A percentile compares a stretch with the other conserved stretches of the same genome.
phyloP scores from a whole-genome alignment of 2,888 invertebrate species.

The Chloroclysta siterata region DNA sequence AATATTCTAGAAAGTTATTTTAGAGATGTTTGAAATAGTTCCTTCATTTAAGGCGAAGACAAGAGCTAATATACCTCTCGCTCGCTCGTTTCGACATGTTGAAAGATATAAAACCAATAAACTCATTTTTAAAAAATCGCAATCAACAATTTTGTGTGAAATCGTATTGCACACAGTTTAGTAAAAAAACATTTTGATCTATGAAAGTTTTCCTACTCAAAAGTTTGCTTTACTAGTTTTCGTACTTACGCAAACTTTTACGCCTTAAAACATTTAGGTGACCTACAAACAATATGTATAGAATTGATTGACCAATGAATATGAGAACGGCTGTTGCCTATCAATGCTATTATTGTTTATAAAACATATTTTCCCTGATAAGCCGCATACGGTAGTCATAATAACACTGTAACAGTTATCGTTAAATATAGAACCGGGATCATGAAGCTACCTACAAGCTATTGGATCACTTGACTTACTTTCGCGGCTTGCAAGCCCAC shows the following conservation, averaged over 20 bases:
- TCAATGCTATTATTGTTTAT: slow-evolving; percentile 44
- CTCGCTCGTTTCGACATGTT: too few relatives aligned
- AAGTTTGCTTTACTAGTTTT: too few relatives aligned
- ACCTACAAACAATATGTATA: background rate
- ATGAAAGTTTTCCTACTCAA: too few relatives aligned
- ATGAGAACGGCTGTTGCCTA: slow-evolving; percentile 5
- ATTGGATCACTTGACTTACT: slow-evolving; percentile 64
- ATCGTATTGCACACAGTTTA: too few relatives aligned
- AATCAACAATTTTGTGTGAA: too few relatives aligned
- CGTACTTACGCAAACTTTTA: too few relatives aligned
- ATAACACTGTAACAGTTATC: slow-evolving; percentile 48
- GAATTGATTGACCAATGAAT: background rate
- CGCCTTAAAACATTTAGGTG: background rate
- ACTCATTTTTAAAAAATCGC: too few relatives aligned
- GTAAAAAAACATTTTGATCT: too few relatives aligned
- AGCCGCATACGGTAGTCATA: slow-evolving; percentile 44
- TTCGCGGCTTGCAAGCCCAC: slow-evolving; percentile 77
- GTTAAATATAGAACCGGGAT: slow-evolving; percentile 56
- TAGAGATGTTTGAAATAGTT: slow-evolving; percentile 45
- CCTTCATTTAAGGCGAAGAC: too few relatives aligned
- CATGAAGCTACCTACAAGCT: slow-evolving; percentile 24
- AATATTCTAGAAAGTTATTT: slow-evolving; percentile 62
- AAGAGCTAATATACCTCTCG: too few relatives aligned
- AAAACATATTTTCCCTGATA: slow-evolving; percentile 45
- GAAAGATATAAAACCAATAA: too few relatives aligned